Evolutionary conservation across 1,140 invertebrate genomes (phyloP), one percentile per base, ranked within the genome.

Genomic region (Drosophila bifasciata): DNA sequence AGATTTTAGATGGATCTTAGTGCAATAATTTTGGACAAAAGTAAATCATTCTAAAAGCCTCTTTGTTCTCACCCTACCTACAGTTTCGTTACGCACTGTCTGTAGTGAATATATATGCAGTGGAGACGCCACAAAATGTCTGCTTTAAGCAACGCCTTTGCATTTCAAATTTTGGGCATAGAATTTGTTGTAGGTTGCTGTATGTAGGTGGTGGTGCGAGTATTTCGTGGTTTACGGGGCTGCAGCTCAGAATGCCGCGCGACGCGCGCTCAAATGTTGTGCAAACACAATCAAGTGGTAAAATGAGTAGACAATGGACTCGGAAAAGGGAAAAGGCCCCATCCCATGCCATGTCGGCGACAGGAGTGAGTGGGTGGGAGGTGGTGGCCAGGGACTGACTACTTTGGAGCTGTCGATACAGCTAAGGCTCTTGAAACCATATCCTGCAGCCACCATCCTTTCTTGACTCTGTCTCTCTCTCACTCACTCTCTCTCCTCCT

Each of bases 231-330:
- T 23, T 58, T 32, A 49, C 39, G 58, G 58, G 41, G 36, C 41
- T 44, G 61, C 51, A 60, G 32, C 40, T 28, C 15, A n/a, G 49
- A 55, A 52, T 55, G 40, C 25, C 64, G 56, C 64, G 56, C 58
- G 67, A 43, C 46, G 51, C 48, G 57, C 17, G 46, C 66, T 57
- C 53, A 67, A 64, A 64, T 81, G 58, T 77, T 75, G 64, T 53
- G 69, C 69, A 88, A 81, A 85, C 74, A 88, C 64, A 77, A 85
- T 77, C 52, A 80, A 86, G 73, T 80, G 78, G 74, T 69, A 75
- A 88, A 88, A 78, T 85, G 74, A 78, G 83, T 74, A 74, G 80
- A 85, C 80, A 84, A 85, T 76, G 59, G 61, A n/a, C 19, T 61
- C 62, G 32, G 40, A 43, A 48, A 56, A 64, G 46, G 53, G 48